Evolutionary conservation across 2,113 vertebrate species (phyloP).

Genomic region (Carassius gibelio): DNA sequence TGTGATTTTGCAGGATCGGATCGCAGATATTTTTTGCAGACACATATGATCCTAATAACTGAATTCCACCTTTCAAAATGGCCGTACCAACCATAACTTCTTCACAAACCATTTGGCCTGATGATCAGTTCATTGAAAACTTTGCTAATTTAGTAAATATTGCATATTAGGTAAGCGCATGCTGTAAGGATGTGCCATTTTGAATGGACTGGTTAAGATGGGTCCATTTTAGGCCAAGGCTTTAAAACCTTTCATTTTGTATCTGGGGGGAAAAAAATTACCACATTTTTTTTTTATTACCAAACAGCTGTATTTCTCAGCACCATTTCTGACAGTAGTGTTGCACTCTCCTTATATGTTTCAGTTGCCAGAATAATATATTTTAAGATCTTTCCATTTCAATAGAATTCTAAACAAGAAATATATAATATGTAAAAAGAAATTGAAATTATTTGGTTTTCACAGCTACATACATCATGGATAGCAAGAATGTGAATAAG

Average conservation of each 20-base stretch:
- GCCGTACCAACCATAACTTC: not conserved
- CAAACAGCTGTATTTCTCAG: slow-evolving; percentile 15
- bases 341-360: slow-evolving; percentile 39
- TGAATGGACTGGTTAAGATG: slow-evolving; percentile 24
- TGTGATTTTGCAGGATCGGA: slow-evolving; percentile 50
- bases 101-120: not conserved
- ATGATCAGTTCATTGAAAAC: slow-evolving; percentile 1
- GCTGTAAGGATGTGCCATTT: slow-evolving; percentile 45
- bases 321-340: slow-evolving; percentile 12
- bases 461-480: slow-evolving; percentile 45
- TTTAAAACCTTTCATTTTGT: not conserved
- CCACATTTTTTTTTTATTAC: slow-evolving; percentile 23
- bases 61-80: slow-evolving; percentile 11
- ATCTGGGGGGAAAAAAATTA: not conserved
- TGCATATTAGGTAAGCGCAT: slow-evolving; percentile 48
- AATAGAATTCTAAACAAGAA: slow-evolving; percentile 20
- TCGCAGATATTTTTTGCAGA: slow-evolving; percentile 31
- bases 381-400: slow-evolving; percentile 29
- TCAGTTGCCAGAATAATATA: slow-evolving; percentile 46
- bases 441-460: slow-evolving; percentile 47
- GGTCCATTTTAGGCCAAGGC: not conserved
- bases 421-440: slow-evolving; percentile 30
- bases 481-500: slow-evolving; percentile 15
- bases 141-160: slow-evolving; percentile 36
- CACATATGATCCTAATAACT: slow-evolving; percentile 38